A percentile compares a stretch with the other conserved stretches of the same genome.
These are phyloP conservation scores for Peucedramus taeniatus DNA, from an alignment of 2,113 vertebrate species.

Conservation along the genomic window DNA sequence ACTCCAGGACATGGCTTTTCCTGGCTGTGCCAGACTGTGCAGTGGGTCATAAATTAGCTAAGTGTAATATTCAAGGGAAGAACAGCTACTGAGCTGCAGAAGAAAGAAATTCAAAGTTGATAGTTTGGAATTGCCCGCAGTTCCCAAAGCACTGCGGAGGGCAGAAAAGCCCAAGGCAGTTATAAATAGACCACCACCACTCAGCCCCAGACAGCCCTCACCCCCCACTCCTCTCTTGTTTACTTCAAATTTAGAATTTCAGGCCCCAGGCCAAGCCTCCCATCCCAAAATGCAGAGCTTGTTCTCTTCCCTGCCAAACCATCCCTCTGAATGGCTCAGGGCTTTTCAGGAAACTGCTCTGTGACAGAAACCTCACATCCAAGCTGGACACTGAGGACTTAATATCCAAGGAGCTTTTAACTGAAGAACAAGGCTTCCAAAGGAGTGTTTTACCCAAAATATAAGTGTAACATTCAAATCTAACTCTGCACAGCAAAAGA, in stretches of 20 bases:
- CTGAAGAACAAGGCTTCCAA: background rate
- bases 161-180: background rate
- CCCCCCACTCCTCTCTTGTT: background rate
- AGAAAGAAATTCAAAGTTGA: background rate
- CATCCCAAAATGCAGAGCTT: background rate
- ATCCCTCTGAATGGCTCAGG: background rate
- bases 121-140: background rate
- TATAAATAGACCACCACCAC: background rate
- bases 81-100: background rate
- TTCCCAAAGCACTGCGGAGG: background rate
- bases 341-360: background rate
- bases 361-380: background rate
- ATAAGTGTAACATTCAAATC: background rate
- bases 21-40: background rate
- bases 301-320: background rate
- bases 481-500: background rate
- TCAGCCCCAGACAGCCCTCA: background rate
- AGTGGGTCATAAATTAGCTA: background rate
- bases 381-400: background rate
- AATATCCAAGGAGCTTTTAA: background rate
- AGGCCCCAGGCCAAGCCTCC: background rate
- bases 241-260: background rate
- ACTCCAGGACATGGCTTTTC: background rate
- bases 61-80: background rate
- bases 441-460: background rate